Evolutionary conservation across 2,797 vertebrate species (phyloP).

Genomic region (Acanthurus lineatus): DNA sequence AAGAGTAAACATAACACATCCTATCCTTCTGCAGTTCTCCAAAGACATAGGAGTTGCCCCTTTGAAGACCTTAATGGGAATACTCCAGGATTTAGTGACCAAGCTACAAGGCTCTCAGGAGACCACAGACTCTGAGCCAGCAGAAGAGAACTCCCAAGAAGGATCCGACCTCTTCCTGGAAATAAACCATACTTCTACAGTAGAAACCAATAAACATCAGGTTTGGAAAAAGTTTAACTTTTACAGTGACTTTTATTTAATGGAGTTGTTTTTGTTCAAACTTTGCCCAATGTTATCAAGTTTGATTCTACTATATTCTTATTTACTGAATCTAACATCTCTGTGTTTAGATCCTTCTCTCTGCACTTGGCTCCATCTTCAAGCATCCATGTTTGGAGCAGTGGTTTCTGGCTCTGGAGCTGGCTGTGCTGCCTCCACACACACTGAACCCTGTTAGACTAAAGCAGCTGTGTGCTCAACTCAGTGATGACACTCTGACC

Average conservation of each 20-base stretch:
- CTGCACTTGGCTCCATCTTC: slow-evolving; percentile 85
- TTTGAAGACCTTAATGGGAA: slow-evolving; percentile 82
- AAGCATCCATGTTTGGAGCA: slow-evolving; percentile 90
- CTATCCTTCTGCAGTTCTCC: slow-evolving; percentile 68
- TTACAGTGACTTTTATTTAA: slow-evolving; percentile 9
- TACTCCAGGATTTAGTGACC: slow-evolving; percentile 84
- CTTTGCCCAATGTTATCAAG: background rate
- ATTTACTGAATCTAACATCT: background rate
- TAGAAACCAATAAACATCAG: slow-evolving; percentile 83
- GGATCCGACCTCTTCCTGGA: slow-evolving; percentile 88
- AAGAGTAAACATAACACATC: background rate
- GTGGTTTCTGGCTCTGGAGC: slow-evolving; percentile 94
- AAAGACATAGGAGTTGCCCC: slow-evolving; percentile 66
- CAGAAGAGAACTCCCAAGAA: slow-evolving; percentile 47
- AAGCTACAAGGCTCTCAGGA: slow-evolving; percentile 76
- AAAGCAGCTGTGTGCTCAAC: slow-evolving; percentile 85
- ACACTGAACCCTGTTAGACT: slow-evolving; percentile 87
- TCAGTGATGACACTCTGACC: slow-evolving; percentile 82
- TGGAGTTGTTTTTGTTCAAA: background rate
- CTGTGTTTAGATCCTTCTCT: slow-evolving; percentile 80
- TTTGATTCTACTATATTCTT: background rate
- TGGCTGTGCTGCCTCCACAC: slow-evolving; percentile 84
- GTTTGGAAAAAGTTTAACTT: slow-evolving; percentile 71
- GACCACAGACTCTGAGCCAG: slow-evolving; percentile 48
- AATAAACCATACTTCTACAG: slow-evolving; percentile 58